These are phyloP conservation scores for Drosophila azteca DNA, from an alignment of 1,140 invertebrate species.

Conservation along the genomic window DNA sequence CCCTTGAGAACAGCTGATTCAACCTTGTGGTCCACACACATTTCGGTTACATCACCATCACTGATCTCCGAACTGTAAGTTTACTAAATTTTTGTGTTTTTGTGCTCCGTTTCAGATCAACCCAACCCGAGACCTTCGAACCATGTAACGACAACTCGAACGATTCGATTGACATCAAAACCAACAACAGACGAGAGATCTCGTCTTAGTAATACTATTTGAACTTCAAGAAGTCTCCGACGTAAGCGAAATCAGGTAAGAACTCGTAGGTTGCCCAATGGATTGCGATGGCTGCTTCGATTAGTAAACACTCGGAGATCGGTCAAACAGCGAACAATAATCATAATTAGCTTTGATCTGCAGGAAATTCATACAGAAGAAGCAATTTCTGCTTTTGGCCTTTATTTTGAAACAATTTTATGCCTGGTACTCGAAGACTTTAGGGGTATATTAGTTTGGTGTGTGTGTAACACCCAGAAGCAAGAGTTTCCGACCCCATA, in stretches of 20 bases:
- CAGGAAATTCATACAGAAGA: neutral
- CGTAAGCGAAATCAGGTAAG: conserved; percentile 11
- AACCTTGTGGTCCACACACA: conserved; percentile 33
- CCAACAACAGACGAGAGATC: conserved; percentile 13
- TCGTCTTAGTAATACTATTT: conserved; percentile 6
- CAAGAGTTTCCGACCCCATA: no score
- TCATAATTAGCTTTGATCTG: conserved; percentile 42
- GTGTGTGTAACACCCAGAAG: no score
- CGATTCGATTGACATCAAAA: conserved; percentile 5
- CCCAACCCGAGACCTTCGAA: conserved; percentile 25
- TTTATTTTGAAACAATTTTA: no score
- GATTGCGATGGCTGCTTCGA: conserved; percentile 4
- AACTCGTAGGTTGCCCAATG: conserved; percentile 37
- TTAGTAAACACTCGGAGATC: conserved; percentile 7
- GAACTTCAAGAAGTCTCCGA: conserved; percentile 4
- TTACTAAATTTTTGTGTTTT: conserved; percentile 16
- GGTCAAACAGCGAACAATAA: neutral
- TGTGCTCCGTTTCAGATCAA: conserved; percentile 39
- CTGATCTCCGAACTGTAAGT: conserved; percentile 10
- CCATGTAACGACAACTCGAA: conserved; percentile 51
- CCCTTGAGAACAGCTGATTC: conserved; percentile 20
- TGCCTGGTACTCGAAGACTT: no score
- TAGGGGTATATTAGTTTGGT: no score
- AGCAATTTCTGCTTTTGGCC: no score
- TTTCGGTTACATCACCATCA: conserved; percentile 38